phyloP scores from a whole-genome alignment of 2,888 invertebrate species.

The Syritta pipiens region DNA sequence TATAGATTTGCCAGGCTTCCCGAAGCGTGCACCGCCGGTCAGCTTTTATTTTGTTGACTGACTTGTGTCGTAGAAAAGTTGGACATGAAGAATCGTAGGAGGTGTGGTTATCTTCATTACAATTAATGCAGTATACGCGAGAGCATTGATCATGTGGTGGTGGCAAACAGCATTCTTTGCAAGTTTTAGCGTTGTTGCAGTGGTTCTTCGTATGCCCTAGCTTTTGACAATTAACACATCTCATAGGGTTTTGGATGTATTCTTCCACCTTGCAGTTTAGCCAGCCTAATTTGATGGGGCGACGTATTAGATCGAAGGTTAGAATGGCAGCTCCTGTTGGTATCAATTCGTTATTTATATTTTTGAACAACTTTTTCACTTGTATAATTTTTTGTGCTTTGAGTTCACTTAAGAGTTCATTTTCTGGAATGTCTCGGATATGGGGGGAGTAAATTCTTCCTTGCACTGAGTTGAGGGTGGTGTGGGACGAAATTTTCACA shows the following conservation, averaged over 20 bases:
- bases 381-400: not conserved
- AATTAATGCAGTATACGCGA: constrained; percentile 45
- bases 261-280: constrained; percentile 9
- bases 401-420: not conserved
- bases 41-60: constrained; percentile 59
- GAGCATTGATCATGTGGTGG: constrained; percentile 26
- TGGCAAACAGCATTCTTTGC: constrained; percentile 36
- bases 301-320: not conserved
- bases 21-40: constrained; percentile 42
- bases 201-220: constrained; percentile 40
- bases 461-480: not conserved
- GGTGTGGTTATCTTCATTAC: constrained; percentile 44
- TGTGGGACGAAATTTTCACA: not conserved
- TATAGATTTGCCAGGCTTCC: constrained; percentile 53
- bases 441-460: not conserved
- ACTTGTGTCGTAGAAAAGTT: constrained; percentile 47
- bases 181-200: constrained; percentile 11
- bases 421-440: not conserved
- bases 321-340: not conserved
- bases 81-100: constrained; percentile 38
- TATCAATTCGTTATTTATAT: not conserved
- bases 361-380: not conserved
- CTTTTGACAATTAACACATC: constrained; percentile 36
- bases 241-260: constrained; percentile 45
- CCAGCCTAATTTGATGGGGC: not conserved